A percentile compares a stretch with the other conserved stretches of the same genome.
Evolutionary conservation across 1,140 invertebrate species (phyloP).

Genomic region (Phocides pigmalion): DNA sequence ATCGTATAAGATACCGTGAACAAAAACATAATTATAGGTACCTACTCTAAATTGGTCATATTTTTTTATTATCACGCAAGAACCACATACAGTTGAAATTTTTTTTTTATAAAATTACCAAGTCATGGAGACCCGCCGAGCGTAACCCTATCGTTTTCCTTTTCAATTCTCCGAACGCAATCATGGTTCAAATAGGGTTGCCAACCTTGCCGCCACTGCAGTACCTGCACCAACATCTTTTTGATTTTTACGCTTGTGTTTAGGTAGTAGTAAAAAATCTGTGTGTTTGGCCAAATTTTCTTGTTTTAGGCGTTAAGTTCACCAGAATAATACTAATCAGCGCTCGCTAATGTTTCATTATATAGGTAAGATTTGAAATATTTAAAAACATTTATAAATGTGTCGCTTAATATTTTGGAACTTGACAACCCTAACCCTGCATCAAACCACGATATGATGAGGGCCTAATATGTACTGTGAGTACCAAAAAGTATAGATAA

Average conservation of each 20-base stretch:
- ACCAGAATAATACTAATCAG: no score
- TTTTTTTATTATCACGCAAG: slow-evolving; percentile 5
- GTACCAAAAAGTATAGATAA: slow-evolving; percentile 44
- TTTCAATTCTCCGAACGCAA: slow-evolving; percentile 55
- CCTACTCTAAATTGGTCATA: slow-evolving; percentile 41
- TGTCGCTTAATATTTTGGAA: no score
- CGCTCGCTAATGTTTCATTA: no score
- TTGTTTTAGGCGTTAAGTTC: no score
- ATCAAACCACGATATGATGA: slow-evolving; percentile 32
- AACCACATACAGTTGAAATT: slow-evolving; percentile 15
- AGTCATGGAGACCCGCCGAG: slow-evolving; percentile 52
- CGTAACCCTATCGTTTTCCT: slow-evolving; percentile 57
- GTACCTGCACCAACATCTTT: no score
- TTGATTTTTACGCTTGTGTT: no score
- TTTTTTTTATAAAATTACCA: slow-evolving; percentile 47
- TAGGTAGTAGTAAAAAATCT: no score
- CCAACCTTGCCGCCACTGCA: not conserved
- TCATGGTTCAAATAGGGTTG: slow-evolving; percentile 39
- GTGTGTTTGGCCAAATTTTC: no score
- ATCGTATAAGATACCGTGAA: not conserved
- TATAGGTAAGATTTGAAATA: no score
- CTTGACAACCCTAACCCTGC: not conserved
- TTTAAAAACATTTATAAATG: no score
- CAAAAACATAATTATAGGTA: slow-evolving; percentile 37
- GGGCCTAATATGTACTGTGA: slow-evolving; percentile 41